These are phyloP conservation scores for Aythya baeri DNA, from an alignment of 2,113 vertebrate genomes.

Conservation along the genomic window DNA sequence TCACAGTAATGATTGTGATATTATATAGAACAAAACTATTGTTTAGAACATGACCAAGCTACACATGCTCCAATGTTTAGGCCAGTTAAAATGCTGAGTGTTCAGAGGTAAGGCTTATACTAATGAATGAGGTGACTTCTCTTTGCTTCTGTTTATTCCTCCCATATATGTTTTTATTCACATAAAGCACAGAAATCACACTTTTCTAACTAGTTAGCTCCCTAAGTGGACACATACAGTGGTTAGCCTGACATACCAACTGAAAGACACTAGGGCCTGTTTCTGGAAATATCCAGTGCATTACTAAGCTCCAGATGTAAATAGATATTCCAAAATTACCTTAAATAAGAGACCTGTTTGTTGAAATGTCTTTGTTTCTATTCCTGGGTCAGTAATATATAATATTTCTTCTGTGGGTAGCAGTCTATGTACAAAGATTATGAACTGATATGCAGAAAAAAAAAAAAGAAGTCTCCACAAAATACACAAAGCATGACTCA, in stretches of 20 bases:
- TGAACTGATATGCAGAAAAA: neutral
- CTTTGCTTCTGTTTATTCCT: neutral
- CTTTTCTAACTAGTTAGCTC: neutral
- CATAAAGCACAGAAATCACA: neutral
- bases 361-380: neutral
- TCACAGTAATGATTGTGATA: neutral
- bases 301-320: neutral
- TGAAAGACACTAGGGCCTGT: neutral
- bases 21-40: neutral
- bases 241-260: neutral
- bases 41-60: neutral
- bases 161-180: neutral
- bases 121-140: neutral
- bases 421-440: neutral
- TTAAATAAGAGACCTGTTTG: neutral
- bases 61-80: neutral
- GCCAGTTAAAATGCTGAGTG: accelerated
- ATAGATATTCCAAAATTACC: neutral
- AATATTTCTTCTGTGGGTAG: neutral
- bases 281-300: neutral
- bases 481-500: neutral
- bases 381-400: neutral
- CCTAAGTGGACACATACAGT: no score
- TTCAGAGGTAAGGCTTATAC: neutral
- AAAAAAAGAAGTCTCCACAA: neutral